Base-by-base conservation (phyloP, 1,140 invertebrate genomes). In the Drosophila sproati region DNA sequence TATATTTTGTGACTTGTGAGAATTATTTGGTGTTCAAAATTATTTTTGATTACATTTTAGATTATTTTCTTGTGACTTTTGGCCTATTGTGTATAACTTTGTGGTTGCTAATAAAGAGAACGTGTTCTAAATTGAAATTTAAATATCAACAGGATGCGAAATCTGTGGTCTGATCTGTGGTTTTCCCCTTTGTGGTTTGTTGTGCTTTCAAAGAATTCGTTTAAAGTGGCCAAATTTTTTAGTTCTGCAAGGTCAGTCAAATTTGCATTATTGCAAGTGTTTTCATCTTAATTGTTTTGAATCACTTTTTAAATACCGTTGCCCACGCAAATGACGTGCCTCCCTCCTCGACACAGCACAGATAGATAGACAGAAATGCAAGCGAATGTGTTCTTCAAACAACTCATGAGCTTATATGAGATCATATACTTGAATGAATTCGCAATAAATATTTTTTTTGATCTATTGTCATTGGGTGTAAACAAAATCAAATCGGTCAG, bases 221-320 rank as follows among this genome's bases (percentile, higher is more conserved):
- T 29, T 10, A 34, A 57, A 62, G 34, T 29, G 5, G 63, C 7
- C 52, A 64, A 69, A 64, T 78, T 78, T 37, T 31, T 7, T 63
- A 39, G 31, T 37, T 59, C 29, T 28, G 37, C 68, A 77, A 81
- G 79, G 79, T 66, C 73, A 74, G 6, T 37, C 28, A 28, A 63
- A 82, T 81, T 81, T 77, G 60, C 63, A 74, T 78, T 55, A 10
- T 12, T 43, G 37, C 34, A 31, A 31, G 3, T n/a, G 50, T 76
- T 68, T 76, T 77, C 34, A 35, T 12, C 55, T 62, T 76, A 82
- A 82, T 76, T 78, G 67, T 60, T 72, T 76, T 82, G 80, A 82
- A 82, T 82, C 80, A 82, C 75, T 67, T 56, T 61, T 61, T n/a
- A 67, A 48, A 68, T 48, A 66, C 51, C 10, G 45, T 37, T 62